Percentiles rank a stretch among this genome's conserved stretches.
phyloP scores from a whole-genome alignment of 2,888 invertebrate species.

The Blera fallax region DNA sequence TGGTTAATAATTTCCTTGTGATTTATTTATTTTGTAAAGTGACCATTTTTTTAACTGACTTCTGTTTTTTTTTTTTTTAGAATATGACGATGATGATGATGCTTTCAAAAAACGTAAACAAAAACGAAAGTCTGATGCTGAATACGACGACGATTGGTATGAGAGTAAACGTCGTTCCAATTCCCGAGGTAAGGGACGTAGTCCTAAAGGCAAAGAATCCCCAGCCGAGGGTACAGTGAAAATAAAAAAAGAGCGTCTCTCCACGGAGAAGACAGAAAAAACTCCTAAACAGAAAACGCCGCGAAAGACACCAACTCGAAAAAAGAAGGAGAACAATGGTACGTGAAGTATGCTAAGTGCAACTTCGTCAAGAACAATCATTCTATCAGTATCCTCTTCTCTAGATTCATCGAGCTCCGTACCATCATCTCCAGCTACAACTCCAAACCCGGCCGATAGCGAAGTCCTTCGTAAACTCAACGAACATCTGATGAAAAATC shows the following conservation, averaged over 20 bases:
- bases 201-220: conserved; percentile 77
- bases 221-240: conserved; percentile 78
- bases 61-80: conserved; percentile 63
- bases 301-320: conserved; percentile 78
- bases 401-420: conserved; percentile 68
- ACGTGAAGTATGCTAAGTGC: conserved; percentile 73
- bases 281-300: conserved; percentile 74
- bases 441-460: conserved; percentile 65
- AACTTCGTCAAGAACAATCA: conserved; percentile 74
- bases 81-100: conserved; percentile 80
- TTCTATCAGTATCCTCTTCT: conserved; percentile 69
- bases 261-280: conserved; percentile 76
- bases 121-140: conserved; percentile 80
- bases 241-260: conserved; percentile 79
- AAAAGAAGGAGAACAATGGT: conserved; percentile 77
- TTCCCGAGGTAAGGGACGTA: conserved; percentile 79
- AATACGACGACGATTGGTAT: conserved; percentile 82
- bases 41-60: no score
- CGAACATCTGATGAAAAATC: conserved; percentile 76
- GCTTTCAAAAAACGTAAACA: conserved; percentile 78
- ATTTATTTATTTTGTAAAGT: no score
- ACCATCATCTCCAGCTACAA: conserved; percentile 61
- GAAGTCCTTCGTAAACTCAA: conserved; percentile 75
- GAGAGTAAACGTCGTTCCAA: conserved; percentile 77
- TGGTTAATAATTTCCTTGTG: no score